phyloP scores from a whole-genome alignment of 1,140 invertebrate genomes.

The Hetaerina americana region DNA sequence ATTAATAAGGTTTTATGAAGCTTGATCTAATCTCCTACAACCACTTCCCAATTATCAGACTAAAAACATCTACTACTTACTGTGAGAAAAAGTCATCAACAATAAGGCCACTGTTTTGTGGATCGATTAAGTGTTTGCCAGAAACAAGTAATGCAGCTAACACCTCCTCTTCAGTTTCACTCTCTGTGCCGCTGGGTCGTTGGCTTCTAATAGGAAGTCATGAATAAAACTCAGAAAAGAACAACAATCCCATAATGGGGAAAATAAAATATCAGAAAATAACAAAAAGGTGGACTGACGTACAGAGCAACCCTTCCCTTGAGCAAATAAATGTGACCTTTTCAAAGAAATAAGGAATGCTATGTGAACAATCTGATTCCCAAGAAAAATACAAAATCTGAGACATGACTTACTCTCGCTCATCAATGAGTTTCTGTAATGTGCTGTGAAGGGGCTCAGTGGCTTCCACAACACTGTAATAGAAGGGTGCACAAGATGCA shows the following conservation, averaged over 20 bases:
- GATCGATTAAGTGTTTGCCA: slow-evolving; percentile 8
- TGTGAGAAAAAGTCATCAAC: slow-evolving; percentile 35
- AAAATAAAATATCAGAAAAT: not conserved
- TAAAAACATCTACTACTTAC: slow-evolving; percentile 36
- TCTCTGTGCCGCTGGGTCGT: slow-evolving; percentile 32
- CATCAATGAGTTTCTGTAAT: not conserved
- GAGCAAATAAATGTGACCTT: too few relatives aligned
- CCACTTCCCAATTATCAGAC: slow-evolving; percentile 7
- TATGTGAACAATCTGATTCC: too few relatives aligned
- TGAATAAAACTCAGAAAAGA: slow-evolving; percentile 8
- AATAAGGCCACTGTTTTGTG: slow-evolving; percentile 27
- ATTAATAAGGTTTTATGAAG: too few relatives aligned
- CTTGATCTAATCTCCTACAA: slow-evolving; percentile 2
- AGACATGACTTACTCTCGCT: not conserved
- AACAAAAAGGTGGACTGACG: too few relatives aligned
- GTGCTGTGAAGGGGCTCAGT: slow-evolving; percentile 3
- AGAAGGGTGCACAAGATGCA: slow-evolving; percentile 5
- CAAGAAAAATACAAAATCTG: not conserved
- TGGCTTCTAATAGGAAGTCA: slow-evolving; percentile 19
- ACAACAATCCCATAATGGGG: slow-evolving; percentile 11
- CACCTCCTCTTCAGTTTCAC: slow-evolving; percentile 38
- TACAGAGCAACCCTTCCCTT: too few relatives aligned
- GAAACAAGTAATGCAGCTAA: slow-evolving; percentile 6
- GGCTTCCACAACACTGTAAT: slow-evolving; percentile 8
- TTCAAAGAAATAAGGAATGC: too few relatives aligned